Evolutionary conservation across 37 sponge, comb jelly and placozoan genomes (phyloP).

Genomic region (Agelas oroides): DNA sequence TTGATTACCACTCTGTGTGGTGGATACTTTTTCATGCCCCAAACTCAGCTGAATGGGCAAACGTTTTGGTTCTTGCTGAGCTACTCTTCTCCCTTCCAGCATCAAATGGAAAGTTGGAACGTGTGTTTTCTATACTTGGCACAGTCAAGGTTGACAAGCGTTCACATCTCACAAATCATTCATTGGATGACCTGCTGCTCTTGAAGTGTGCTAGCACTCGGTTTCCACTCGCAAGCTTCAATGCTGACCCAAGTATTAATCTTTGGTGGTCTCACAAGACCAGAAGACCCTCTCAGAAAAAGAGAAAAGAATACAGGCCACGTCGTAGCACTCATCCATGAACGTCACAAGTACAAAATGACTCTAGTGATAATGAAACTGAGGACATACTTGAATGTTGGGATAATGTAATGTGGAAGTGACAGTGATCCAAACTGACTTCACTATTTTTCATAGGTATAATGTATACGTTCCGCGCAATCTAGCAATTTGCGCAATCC

Average conservation of each 20-base stretch:
- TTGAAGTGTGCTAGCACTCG: constrained; percentile 33
- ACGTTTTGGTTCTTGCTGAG: constrained; percentile 44
- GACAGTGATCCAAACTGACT: constrained; percentile 17
- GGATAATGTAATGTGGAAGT: constrained; percentile 3
- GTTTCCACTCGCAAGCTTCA: constrained; percentile 8
- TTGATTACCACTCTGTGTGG: constrained; percentile 64
- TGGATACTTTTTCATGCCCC: constrained; percentile 72
- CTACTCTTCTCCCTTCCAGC: constrained; percentile 42
- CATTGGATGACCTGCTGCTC: constrained; percentile 52
- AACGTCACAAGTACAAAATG: constrained; percentile 8
- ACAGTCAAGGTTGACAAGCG: constrained; percentile 32
- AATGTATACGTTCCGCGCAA: too few species aligned
- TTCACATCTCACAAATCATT: constrained; percentile 32
- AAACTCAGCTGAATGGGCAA: constrained; percentile 52
- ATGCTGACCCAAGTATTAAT: constrained; percentile 33
- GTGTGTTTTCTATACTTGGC: constrained; percentile 33
- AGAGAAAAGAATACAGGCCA: not conserved
- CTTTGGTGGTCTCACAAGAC: constrained; percentile 51
- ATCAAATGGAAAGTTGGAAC: constrained; percentile 40
- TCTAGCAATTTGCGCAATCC: too few species aligned
- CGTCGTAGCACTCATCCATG: constrained; percentile 13
- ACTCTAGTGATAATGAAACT: constrained; percentile 4
- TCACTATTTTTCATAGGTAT: too few species aligned
- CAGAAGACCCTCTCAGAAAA: constrained; percentile 43
- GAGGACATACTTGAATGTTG: constrained; percentile 49